Base-by-base conservation (phyloP, 2,113 vertebrate species). In the Xiphophorus hellerii region DNA sequence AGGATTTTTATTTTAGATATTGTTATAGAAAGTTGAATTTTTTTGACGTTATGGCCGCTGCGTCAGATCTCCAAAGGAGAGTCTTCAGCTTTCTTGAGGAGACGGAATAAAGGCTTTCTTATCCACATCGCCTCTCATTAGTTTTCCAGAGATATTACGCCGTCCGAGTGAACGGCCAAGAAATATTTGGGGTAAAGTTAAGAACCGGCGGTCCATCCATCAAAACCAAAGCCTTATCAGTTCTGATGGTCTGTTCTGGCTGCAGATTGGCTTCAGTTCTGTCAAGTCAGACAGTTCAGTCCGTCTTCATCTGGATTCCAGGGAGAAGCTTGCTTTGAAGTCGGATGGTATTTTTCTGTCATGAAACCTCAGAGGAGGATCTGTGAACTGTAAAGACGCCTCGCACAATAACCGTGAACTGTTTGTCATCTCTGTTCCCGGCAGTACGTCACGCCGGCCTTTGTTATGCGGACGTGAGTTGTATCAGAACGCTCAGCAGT, bases 291-390 rank as follows among this genome's bases (percentile, higher is more conserved):
- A 80, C 69, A 33, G 64, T 66, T 66, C 27, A n/a, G 30, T 77
- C 67, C 10, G 73, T 62, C 69, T 79, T 80, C 66, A 77, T 65
- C 62, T n/a, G 0, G 0, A 64, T 51, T 48, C 20, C 20, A 67
- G 58, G 54, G 31, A 51, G 28, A 62, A 14, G 31, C 58, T 25
- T 25, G 25, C 74, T 80, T 74, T 82, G 76, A 84, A 76, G 66
- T 80, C 51, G 14, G 28, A 69, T 78, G 31, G 1, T 28, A 73
- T 76, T 66, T 84, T 37, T 8, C 6, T 75, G 3, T 77, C 77
- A 65, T n/a, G 1, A 58, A 83, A 74, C 62, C 1, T 3, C 30
- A 25, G 44, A 4, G 11, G 69, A 64, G 27, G 42, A 33, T 73
- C 54, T 66, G 28, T 29, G 30, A 44, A 33, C 70, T 73, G 33